A percentile compares a stretch with the other conserved stretches of the same genome.
Conservation (phyloP, 2,113 vertebrate genomes). For the Chionomys nivalis region DNA sequence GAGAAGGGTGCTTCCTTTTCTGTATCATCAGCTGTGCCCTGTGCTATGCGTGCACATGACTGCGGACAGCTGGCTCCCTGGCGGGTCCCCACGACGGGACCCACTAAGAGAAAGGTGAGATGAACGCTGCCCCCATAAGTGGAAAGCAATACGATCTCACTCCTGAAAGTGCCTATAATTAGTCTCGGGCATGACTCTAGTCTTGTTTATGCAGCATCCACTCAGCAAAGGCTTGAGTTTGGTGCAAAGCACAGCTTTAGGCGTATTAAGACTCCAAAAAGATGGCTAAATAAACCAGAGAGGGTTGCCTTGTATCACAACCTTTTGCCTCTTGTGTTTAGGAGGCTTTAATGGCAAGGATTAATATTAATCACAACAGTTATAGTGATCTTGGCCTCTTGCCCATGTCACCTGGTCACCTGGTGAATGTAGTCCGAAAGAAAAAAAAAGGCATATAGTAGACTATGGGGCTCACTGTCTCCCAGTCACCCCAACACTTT, state of each 20-base stretch:
- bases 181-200: background rate
- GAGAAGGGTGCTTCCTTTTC: background rate
- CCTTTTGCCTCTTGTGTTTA: background rate
- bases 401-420: accelerated
- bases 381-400: background rate
- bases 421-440: background rate
- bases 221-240: background rate
- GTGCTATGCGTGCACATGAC: background rate
- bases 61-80: background rate
- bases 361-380: background rate
- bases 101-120: slow-evolving; percentile 50
- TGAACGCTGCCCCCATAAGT: background rate
- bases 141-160: background rate
- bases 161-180: background rate
- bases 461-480: background rate
- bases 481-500: background rate
- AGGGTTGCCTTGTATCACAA: background rate
- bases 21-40: background rate
- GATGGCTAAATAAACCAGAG: background rate
- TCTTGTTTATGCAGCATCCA: background rate
- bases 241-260: background rate
- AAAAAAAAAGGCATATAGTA: background rate
- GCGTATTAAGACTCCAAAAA: background rate
- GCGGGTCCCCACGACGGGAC: background rate
- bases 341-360: background rate